Evolutionary conservation across 1,140 invertebrate genomes (phyloP).

Genomic region (Megalopta genalis): DNA sequence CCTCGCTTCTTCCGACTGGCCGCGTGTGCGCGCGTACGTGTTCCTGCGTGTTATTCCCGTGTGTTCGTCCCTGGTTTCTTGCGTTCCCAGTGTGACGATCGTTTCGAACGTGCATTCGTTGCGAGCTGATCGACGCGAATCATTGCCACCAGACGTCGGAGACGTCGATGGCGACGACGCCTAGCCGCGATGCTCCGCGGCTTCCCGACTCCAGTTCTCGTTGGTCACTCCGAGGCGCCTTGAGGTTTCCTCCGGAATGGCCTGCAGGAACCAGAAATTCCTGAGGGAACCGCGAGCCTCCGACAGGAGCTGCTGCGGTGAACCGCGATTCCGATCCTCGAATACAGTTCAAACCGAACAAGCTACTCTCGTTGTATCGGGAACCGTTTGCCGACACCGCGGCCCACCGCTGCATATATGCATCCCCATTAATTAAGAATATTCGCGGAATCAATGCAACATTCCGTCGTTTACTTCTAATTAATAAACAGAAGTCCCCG

Average conservation of each 20-base stretch:
- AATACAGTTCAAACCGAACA: slow-evolving; percentile 87
- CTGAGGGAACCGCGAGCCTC: slow-evolving; percentile 86
- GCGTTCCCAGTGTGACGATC: no score
- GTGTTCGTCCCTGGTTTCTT: no score
- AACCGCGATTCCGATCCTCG: slow-evolving; percentile 89
- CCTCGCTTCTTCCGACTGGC: not conserved
- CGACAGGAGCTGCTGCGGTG: slow-evolving; percentile 90
- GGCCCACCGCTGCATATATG: no score
- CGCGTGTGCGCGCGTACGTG: not conserved
- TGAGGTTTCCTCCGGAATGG: slow-evolving; percentile 73
- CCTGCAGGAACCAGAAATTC: slow-evolving; percentile 70
- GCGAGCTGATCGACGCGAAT: slow-evolving; percentile 38
- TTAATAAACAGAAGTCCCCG: no score
- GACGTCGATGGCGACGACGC: slow-evolving; percentile 66
- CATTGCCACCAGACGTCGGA: not conserved
- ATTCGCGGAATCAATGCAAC: no score
- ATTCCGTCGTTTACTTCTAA: no score
- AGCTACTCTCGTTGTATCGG: slow-evolving; percentile 83
- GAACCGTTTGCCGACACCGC: slow-evolving; percentile 80
- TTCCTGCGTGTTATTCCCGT: no score
- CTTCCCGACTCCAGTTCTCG: slow-evolving; percentile 75
- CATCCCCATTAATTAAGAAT: no score
- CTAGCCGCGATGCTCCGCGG: slow-evolving; percentile 50
- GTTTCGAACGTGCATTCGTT: no score
- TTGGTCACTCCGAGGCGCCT: slow-evolving; percentile 83